phyloP scores from a whole-genome alignment of 2,888 invertebrate species.

The Apantesis nais region DNA sequence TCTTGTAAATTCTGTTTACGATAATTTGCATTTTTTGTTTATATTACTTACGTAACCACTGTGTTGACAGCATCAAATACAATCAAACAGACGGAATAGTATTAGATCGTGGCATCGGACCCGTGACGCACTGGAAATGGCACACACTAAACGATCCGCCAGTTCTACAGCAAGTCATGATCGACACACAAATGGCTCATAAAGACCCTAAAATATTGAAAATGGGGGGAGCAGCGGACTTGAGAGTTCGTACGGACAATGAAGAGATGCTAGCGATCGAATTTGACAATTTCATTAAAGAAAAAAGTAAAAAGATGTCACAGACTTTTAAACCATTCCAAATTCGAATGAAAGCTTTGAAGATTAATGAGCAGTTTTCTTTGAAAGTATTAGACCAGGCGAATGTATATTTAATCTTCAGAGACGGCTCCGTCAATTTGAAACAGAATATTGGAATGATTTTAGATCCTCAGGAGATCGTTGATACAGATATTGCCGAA shows the following conservation, averaged over 20 bases:
- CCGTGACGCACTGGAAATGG: constrained; percentile 80
- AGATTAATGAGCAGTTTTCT: constrained; percentile 77
- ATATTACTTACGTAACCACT: background rate
- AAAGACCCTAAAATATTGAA: constrained; percentile 73
- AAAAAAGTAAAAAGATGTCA: constrained; percentile 71
- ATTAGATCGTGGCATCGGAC: constrained; percentile 72
- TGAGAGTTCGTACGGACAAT: constrained; percentile 58
- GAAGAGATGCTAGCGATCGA: constrained; percentile 81
- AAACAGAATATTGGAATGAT: constrained; percentile 80
- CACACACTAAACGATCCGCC: constrained; percentile 79
- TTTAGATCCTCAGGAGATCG: constrained; percentile 81
- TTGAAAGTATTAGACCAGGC: constrained; percentile 76
- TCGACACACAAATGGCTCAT: constrained; percentile 72
- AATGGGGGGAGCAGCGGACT: constrained; percentile 53
- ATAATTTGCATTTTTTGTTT: background rate
- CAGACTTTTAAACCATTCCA: constrained; percentile 77
- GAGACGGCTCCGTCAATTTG: constrained; percentile 72
- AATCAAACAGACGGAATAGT: constrained; percentile 80
- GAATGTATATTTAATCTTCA: constrained; percentile 69
- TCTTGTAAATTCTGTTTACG: too few species aligned
- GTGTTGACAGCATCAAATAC: constrained; percentile 68
- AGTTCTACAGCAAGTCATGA: constrained; percentile 77
- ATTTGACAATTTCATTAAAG: constrained; percentile 77
- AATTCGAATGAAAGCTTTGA: constrained; percentile 79
- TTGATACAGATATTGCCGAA: constrained; percentile 73